phyloP scores from a whole-genome alignment of 2,113 vertebrate genomes.

The Peucedramus taeniatus region DNA sequence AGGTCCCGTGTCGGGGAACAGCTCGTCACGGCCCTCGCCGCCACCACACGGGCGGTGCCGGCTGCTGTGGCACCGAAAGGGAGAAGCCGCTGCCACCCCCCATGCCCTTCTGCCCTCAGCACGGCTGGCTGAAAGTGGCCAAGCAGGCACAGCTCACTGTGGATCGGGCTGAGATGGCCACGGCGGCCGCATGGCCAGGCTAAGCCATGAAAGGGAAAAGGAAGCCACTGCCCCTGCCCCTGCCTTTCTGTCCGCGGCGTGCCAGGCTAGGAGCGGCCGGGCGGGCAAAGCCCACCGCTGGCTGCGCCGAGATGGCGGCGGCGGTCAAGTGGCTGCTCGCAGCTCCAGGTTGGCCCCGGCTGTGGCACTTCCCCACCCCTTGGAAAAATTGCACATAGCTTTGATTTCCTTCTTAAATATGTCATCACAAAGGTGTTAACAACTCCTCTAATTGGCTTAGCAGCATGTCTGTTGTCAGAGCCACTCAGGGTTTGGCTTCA shows the following conservation, averaged over 20 bases:
- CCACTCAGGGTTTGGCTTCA: background rate
- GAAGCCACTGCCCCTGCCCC: accelerated
- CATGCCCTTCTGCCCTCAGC: background rate
- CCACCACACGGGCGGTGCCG: accelerated
- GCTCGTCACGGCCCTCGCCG: accelerated
- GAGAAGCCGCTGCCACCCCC: background rate
- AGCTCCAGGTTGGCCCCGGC: accelerated
- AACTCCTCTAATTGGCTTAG: background rate
- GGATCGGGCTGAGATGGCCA: accelerated
- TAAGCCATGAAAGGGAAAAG: background rate
- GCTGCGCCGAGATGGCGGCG: too few relatives aligned
- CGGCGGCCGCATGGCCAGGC: accelerated
- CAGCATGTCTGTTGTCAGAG: background rate
- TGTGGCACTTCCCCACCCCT: too few relatives aligned
- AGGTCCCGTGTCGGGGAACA: background rate
- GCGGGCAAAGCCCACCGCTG: accelerated
- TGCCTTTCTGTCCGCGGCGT: accelerated
- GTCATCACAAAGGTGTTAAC: background rate
- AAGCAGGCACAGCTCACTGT: background rate
- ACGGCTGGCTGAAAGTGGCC: background rate
- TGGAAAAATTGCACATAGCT: accelerated
- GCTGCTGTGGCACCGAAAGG: accelerated
- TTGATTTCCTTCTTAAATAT: background rate
- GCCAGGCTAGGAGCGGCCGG: accelerated
- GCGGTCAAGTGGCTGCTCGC: accelerated